Evolutionary conservation across 2,888 invertebrate species (phyloP).

Genomic region (Elaeidobius kamerunicus): DNA sequence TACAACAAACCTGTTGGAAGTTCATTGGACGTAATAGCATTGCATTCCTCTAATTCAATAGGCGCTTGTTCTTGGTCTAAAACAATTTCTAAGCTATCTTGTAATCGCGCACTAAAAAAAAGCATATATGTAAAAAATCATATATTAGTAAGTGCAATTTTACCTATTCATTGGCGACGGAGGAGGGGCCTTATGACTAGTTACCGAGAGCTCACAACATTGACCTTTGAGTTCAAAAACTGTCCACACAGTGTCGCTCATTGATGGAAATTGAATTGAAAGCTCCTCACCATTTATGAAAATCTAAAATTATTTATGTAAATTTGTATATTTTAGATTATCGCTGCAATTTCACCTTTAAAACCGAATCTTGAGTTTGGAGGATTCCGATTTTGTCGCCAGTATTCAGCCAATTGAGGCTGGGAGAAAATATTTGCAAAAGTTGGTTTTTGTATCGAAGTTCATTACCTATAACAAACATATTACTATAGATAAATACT

Average conservation of each 20-base stretch:
- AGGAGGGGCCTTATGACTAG: conserved; percentile 57
- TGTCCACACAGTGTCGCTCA: conserved; percentile 66
- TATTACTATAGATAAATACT: no score
- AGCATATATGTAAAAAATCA: not conserved
- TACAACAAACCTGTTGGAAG: conserved; percentile 2
- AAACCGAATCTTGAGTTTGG: conserved; percentile 63
- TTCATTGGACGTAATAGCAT: conserved; percentile 28
- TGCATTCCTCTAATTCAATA: conserved; percentile 31
- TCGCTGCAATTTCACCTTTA: conserved; percentile 54
- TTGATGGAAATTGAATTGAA: conserved; percentile 42
- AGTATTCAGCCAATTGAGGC: conserved; percentile 76
- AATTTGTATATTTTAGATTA: not conserved
- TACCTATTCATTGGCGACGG: conserved; percentile 49
- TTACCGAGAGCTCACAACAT: conserved; percentile 73
- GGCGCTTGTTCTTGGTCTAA: conserved; percentile 49
- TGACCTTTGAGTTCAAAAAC: conserved; percentile 80
- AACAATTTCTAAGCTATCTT: conserved; percentile 61
- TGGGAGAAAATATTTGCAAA: conserved; percentile 65
- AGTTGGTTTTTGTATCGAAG: conserved; percentile 65
- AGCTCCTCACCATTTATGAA: conserved; percentile 81
- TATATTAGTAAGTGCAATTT: not conserved
- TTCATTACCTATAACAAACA: conserved; percentile 71
- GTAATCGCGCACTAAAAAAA: conserved; percentile 48
- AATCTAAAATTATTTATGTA: conserved; percentile 10
- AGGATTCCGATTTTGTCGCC: conserved; percentile 78